phyloP scores from a whole-genome alignment of 2,888 invertebrate species.

The Tinea trinotella region DNA sequence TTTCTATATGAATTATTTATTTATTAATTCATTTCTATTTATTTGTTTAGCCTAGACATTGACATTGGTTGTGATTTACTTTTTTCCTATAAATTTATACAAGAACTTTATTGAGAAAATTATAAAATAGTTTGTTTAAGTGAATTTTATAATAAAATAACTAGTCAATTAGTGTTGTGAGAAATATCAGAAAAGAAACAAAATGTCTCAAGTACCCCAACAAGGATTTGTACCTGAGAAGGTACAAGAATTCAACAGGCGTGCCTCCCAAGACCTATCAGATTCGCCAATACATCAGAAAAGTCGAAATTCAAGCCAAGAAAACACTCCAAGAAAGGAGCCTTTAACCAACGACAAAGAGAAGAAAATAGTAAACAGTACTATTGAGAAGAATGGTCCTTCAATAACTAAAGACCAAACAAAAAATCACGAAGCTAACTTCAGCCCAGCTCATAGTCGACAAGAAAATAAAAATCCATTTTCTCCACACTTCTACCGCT shows the following conservation, averaged over 20 bases:
- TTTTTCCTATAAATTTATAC: slow-evolving; percentile 3
- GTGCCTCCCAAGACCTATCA: slow-evolving; percentile 53
- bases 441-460: slow-evolving; percentile 34
- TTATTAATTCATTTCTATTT: too few relatives aligned
- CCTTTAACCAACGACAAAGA: slow-evolving; percentile 23
- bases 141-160: not conserved
- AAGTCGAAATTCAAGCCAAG: slow-evolving; percentile 24
- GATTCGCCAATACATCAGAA: slow-evolving; percentile 37
- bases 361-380: not conserved
- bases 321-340: slow-evolving; percentile 44
- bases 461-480: slow-evolving; percentile 58
- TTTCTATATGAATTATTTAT: too few relatives aligned
- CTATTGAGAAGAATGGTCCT: slow-evolving; percentile 7
- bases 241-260: slow-evolving; percentile 55
- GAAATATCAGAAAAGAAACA: too few relatives aligned
- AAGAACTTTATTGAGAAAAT: not conserved
- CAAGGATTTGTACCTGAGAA: slow-evolving; percentile 61
- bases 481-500: slow-evolving; percentile 52
- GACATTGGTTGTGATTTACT: slow-evolving; percentile 12
- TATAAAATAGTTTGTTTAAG: not conserved
- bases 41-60: not conserved
- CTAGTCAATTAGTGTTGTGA: not conserved
- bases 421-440: slow-evolving; percentile 35
- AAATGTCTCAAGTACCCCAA: slow-evolving; percentile 58
- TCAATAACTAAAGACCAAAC: slow-evolving; percentile 23